Evolutionary conservation across 1,140 invertebrate genomes (phyloP).

Genomic region (Phthorimaea operculella): DNA sequence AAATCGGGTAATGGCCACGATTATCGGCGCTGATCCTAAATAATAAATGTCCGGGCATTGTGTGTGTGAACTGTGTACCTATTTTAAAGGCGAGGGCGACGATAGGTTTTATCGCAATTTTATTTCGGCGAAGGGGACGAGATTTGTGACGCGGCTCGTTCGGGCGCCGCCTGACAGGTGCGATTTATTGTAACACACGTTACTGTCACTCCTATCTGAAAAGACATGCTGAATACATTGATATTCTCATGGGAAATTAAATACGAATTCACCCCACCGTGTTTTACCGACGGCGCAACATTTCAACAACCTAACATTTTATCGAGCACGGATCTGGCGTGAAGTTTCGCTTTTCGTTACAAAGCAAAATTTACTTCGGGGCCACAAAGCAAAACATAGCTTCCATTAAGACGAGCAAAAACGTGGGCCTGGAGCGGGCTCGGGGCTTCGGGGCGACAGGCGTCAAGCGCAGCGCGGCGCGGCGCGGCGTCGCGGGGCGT

Average conservation of each 20-base stretch:
- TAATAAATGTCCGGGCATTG: constrained; percentile 36
- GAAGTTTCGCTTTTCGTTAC: background rate
- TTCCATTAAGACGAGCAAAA: background rate
- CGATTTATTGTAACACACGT: constrained; percentile 1
- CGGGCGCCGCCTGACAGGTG: background rate
- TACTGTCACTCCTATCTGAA: background rate
- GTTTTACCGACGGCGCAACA: background rate
- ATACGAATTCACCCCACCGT: background rate
- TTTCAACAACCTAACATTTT: background rate
- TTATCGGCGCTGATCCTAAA: constrained; percentile 41
- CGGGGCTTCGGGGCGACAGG: background rate
- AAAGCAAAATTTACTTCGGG: background rate
- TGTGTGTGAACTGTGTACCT: constrained; percentile 14
- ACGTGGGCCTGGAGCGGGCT: background rate
- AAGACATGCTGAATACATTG: background rate
- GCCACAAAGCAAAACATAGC: background rate
- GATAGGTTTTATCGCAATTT: constrained; percentile 6
- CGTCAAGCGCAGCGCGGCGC: background rate
- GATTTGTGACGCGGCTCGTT: constrained; percentile 2
- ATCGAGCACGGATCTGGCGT: background rate
- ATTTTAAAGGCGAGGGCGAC: constrained; percentile 7
- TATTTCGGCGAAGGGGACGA: background rate
- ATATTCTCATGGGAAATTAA: background rate
- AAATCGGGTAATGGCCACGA: constrained; percentile 29
- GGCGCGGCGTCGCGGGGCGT: too few species aligned